These are phyloP conservation scores for Tetheella fluctuosa DNA, from an alignment of 2,888 invertebrate genomes.

Conservation along the genomic window DNA sequence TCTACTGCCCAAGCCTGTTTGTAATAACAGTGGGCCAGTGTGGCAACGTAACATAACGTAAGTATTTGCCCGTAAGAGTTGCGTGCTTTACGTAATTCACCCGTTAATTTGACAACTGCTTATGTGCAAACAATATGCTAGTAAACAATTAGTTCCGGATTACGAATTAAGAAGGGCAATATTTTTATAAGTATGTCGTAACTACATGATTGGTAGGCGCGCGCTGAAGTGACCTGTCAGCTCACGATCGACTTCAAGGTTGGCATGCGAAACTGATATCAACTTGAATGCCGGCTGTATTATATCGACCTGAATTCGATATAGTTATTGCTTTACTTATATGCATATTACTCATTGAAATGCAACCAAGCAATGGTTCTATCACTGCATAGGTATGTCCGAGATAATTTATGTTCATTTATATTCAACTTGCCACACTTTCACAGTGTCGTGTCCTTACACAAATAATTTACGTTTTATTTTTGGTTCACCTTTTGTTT, in stretches of 20 bases:
- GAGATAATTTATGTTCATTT: conserved; percentile 45
- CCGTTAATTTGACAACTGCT: conserved; percentile 63
- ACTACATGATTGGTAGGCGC: conserved; percentile 45
- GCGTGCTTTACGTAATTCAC: conserved; percentile 70
- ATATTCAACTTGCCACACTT: conserved; percentile 41
- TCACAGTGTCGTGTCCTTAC: conserved; percentile 52
- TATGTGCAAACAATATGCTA: conserved; percentile 56
- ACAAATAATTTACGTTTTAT: conserved; percentile 31
- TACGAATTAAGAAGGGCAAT: conserved; percentile 71
- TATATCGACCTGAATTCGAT: conserved; percentile 58
- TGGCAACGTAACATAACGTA: conserved; percentile 49
- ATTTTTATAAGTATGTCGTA: conserved; percentile 50
- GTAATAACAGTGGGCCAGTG: conserved; percentile 53
- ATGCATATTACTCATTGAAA: conserved; percentile 41
- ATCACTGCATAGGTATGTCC: conserved; percentile 22
- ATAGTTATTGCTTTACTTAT: conserved; percentile 46
- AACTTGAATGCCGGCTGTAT: conserved; percentile 53
- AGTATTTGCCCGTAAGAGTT: conserved; percentile 50
- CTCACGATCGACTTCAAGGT: conserved; percentile 69
- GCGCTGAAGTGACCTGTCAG: conserved; percentile 55
- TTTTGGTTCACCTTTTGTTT: conserved; percentile 28
- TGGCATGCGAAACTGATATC: conserved; percentile 63
- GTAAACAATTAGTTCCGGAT: conserved; percentile 72
- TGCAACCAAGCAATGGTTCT: conserved; percentile 37
- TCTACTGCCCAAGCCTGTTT: conserved; percentile 51